Evolutionary conservation across 2,113 vertebrate species (phyloP), one percentile per base, ranked within the genome.

Genomic region (Scomber japonicus): DNA sequence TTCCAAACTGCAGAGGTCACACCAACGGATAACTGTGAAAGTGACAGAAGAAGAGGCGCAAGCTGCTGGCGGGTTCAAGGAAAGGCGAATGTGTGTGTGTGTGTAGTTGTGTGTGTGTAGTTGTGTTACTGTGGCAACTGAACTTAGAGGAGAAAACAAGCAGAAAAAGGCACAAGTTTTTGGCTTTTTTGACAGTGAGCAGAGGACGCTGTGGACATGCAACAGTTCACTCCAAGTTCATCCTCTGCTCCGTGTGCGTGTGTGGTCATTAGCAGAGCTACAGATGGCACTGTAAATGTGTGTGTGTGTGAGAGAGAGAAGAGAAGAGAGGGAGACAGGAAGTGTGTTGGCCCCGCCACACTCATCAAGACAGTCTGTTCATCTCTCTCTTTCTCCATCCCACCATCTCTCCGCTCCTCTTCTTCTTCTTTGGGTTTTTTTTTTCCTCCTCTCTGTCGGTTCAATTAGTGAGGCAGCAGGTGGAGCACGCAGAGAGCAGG

Each of bases 391-490:
- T 68, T 78, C 75, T 75, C 68, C 72, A 40, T 73, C 78, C 30
- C 75, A 6, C 81, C 51, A 44, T 61, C 70, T 64, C 72, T 35
- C 66, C 50, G 2, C 51, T 70, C 63, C 51, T 82, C 80, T 56
- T 81, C 82, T 5, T 66, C 80, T 5, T 66, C 80, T 16, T 54
- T 40, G 7, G 35, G 35, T 7, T 40, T 40, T 40, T 40, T 40
- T 40, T 4, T 4, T 4, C 31, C 7, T 35, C 31, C 70, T 46
- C 70, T 68, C 71, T 46, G 84, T 83, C 71, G 68, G 78, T 83
- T 91, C 86, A 86, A 92, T 91, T 89, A 89, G 84, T 9, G 72
- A 77, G 77, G 81, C 77, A 91, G 83, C 90, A 94, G 92, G 89
- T 93, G 92, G 78, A 50, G 81, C 68, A 0, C 44, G 61, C 60